Conservation (phyloP, 1,140 invertebrate genomes). For the Phymastichus coffea region DNA sequence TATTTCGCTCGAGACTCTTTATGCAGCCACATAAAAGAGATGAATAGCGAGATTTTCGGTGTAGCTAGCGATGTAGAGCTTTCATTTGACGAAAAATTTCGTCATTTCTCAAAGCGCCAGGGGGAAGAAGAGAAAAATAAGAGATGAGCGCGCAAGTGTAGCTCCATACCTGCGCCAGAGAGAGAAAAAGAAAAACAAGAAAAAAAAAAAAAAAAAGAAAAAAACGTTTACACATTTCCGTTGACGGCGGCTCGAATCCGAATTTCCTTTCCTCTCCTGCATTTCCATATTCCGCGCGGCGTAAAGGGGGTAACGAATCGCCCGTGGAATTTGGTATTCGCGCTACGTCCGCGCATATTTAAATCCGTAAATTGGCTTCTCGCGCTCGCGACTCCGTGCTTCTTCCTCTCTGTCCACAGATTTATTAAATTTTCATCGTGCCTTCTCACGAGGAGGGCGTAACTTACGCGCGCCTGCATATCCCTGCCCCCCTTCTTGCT, state of each 20-base stretch:
- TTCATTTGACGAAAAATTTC: conserved; percentile 5
- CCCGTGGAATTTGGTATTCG: conserved; percentile 12
- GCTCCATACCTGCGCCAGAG: not conserved
- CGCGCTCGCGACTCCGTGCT: not conserved
- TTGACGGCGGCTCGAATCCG: not conserved
- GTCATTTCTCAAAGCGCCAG: conserved; percentile 2
- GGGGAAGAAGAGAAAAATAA: not conserved
- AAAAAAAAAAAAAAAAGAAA: not conserved
- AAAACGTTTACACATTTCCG: not conserved
- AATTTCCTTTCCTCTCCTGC: not conserved
- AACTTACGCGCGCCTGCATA: too few relatives aligned
- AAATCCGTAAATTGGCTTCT: conserved; percentile 19
- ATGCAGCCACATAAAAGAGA: not conserved
- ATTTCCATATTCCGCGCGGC: not conserved
- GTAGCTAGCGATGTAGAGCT: not conserved
- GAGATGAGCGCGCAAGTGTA: not conserved
- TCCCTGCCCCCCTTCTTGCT: too few relatives aligned
- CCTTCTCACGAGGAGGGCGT: not conserved
- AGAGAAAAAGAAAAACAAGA: not conserved
- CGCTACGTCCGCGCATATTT: conserved; percentile 18
- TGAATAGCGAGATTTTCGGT: not conserved
- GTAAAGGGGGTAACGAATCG: conserved; percentile 6
- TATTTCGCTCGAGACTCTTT: not conserved
- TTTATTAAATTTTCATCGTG: conserved; percentile 21
- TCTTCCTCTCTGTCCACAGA: conserved; percentile 3